A percentile compares a stretch with the other conserved stretches of the same genome.
Evolutionary conservation across 2,113 vertebrate genomes (phyloP).

Genomic region (Rhinoptilus africanus): DNA sequence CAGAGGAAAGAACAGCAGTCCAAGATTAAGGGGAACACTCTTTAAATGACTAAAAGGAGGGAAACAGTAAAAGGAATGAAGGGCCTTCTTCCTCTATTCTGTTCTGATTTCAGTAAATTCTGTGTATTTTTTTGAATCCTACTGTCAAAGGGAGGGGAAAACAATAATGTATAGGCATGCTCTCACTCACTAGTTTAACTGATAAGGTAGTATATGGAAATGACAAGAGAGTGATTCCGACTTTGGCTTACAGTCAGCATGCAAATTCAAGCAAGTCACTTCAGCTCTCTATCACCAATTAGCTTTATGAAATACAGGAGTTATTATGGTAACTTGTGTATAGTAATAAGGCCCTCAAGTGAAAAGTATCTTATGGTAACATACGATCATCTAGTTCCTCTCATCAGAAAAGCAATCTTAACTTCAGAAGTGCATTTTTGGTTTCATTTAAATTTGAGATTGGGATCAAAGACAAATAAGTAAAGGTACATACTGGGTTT

Average conservation of each 20-base stretch:
- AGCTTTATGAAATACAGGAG: background rate
- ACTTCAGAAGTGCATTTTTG: background rate
- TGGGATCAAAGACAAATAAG: background rate
- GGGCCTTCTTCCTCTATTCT: background rate
- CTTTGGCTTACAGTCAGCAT: background rate
- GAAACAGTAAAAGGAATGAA: background rate
- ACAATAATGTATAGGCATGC: background rate
- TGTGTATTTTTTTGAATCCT: background rate
- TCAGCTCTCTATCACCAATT: background rate
- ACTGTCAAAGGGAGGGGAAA: background rate
- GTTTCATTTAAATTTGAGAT: background rate
- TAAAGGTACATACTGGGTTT: conserved; percentile 78
- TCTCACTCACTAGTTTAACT: background rate
- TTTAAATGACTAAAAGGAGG: background rate
- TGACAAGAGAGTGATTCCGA: background rate
- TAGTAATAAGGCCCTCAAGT: background rate
- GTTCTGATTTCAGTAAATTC: background rate
- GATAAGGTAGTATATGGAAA: background rate
- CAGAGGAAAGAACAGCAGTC: background rate
- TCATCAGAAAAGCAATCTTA: background rate
- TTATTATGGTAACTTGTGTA: background rate
- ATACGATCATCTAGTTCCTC: background rate
- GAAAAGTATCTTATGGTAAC: background rate
- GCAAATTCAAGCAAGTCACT: background rate
- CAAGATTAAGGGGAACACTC: background rate